Percentiles rank a stretch among this genome's conserved stretches.
Evolutionary conservation across 2,888 invertebrate genomes (phyloP).

Genomic region (Platycheirus rosarum): DNA sequence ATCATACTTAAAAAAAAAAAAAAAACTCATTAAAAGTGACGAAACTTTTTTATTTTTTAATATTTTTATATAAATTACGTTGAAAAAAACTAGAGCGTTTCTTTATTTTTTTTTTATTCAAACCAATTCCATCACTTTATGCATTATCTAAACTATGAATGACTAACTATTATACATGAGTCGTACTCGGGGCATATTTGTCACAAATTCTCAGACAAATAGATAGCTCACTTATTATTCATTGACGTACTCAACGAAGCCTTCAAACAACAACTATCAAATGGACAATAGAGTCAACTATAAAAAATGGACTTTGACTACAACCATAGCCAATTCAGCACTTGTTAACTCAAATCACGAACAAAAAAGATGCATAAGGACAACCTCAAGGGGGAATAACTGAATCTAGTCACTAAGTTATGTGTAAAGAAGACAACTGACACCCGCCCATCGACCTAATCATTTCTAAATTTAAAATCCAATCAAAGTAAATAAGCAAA

Average conservation of each 20-base stretch:
- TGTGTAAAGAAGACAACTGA: background rate
- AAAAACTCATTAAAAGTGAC: too few species aligned
- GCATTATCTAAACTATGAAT: slow-evolving; percentile 50
- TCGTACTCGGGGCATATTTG: slow-evolving; percentile 39
- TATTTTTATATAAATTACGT: too few species aligned
- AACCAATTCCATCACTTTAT: slow-evolving; percentile 23
- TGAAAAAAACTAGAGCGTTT: background rate
- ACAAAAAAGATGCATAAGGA: slow-evolving; percentile 29
- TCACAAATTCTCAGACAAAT: slow-evolving; percentile 63
- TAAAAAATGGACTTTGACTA: slow-evolving; percentile 45
- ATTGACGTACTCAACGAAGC: slow-evolving; percentile 1
- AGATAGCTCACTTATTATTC: slow-evolving; percentile 58
- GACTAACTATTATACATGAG: slow-evolving; percentile 17
- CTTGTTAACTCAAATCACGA: slow-evolving; percentile 50
- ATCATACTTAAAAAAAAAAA: too few species aligned
- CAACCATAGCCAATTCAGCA: slow-evolving; percentile 18
- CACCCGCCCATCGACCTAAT: background rate
- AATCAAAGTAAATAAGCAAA: slow-evolving; percentile 49
- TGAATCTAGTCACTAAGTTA: background rate
- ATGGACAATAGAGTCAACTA: slow-evolving; percentile 8
- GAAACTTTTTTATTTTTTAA: too few species aligned
- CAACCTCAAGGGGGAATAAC: slow-evolving; percentile 10
- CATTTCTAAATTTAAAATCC: slow-evolving; percentile 16
- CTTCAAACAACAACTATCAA: slow-evolving; percentile 1
- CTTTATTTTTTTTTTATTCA: slow-evolving; percentile 12